phyloP scores from a whole-genome alignment of 2,888 invertebrate species.

The Idaea dimidiata region DNA sequence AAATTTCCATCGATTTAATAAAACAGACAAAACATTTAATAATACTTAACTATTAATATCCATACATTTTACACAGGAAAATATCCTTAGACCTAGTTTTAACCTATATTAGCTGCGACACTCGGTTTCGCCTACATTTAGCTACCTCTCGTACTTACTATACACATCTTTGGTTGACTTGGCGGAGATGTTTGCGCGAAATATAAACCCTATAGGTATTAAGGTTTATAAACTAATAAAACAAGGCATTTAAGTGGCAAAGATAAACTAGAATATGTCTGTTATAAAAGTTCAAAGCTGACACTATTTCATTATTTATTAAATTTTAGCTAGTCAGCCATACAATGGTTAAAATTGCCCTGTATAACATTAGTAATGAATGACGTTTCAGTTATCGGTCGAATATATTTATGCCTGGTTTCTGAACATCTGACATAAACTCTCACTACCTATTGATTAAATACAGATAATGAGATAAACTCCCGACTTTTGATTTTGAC shows the following conservation, averaged over 20 bases:
- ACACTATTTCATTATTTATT: not conserved
- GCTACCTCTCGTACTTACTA: slow-evolving; percentile 37
- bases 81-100: slow-evolving; percentile 33
- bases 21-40: slow-evolving; percentile 29
- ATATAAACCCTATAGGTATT: slow-evolving; percentile 2
- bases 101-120: slow-evolving; percentile 44
- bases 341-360: too few relatives aligned
- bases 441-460: too few relatives aligned
- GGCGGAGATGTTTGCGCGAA: slow-evolving; percentile 51
- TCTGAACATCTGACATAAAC: too few relatives aligned
- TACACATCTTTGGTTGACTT: slow-evolving; percentile 56
- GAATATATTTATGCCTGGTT: too few relatives aligned
- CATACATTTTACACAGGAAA: slow-evolving; percentile 25
- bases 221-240: slow-evolving; percentile 4
- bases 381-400: too few relatives aligned
- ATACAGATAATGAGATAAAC: too few relatives aligned
- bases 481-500: too few relatives aligned
- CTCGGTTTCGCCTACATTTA: slow-evolving; percentile 38
- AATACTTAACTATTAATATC: slow-evolving; percentile 15
- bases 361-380: too few relatives aligned
- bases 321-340: too few relatives aligned
- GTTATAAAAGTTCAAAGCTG: not conserved
- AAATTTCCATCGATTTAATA: not conserved
- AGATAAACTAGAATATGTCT: not conserved
- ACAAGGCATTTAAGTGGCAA: slow-evolving; percentile 20